These are phyloP conservation scores for Pollachius pollachius DNA, from an alignment of 2,113 vertebrate genomes.

Conservation along the genomic window DNA sequence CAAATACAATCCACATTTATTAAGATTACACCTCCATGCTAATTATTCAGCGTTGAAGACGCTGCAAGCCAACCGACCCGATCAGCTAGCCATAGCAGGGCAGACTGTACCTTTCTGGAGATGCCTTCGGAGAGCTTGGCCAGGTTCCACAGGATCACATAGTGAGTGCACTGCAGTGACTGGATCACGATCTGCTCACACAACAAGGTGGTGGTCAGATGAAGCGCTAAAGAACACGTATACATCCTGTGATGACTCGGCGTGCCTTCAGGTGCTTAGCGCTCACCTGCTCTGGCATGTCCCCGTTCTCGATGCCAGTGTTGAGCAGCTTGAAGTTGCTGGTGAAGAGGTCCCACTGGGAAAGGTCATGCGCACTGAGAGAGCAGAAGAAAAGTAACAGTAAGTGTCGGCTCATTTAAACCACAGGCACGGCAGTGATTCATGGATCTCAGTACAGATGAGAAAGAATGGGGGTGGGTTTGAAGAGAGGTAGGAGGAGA, in stretches of 20 bases:
- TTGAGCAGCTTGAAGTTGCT: constrained; percentile 97
- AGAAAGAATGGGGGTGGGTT: no score
- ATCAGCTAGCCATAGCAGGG: not conserved
- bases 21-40: constrained; percentile 9
- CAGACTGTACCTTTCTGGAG: constrained; percentile 84
- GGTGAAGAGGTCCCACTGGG: constrained; percentile 97
- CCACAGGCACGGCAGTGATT: not conserved
- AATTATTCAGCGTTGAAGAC: no score
- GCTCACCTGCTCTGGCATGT: constrained; percentile 97
- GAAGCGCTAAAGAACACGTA: constrained; percentile 7
- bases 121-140: constrained; percentile 94
- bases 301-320: constrained; percentile 97
- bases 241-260: no score
- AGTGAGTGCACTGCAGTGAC: constrained; percentile 97
- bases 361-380: constrained; percentile 93
- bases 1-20: constrained; percentile 22
- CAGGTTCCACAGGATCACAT: constrained; percentile 96
- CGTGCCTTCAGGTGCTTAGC: not conserved
- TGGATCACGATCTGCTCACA: constrained; percentile 92
- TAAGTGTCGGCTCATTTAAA: not conserved
- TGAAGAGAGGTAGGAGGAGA: no score
- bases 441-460: no score
- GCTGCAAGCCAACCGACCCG: not conserved
- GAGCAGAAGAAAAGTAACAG: not conserved
- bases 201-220: not conserved